These are phyloP conservation scores for Ploceus nigricollis DNA, from an alignment of 2,113 vertebrate genomes.

Conservation along the genomic window DNA sequence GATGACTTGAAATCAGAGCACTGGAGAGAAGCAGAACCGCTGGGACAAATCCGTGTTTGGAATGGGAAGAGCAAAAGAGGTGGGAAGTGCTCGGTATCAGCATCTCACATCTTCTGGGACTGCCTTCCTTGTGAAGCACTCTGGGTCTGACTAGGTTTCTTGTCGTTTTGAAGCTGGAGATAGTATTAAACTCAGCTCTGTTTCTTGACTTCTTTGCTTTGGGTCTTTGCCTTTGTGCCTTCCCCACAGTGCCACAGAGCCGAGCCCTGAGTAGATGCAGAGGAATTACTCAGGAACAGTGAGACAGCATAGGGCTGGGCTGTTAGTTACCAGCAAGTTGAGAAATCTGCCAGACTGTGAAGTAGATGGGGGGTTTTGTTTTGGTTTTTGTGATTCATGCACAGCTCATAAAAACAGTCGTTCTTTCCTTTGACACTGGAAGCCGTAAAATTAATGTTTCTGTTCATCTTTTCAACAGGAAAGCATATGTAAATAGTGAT, in stretches of 20 bases:
- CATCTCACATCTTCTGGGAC: neutral
- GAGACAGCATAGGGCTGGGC: neutral
- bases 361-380: neutral
- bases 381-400: slow-evolving; percentile 30
- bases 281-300: neutral
- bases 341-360: neutral
- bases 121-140: neutral
- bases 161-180: neutral
- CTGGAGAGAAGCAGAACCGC: neutral
- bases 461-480: neutral
- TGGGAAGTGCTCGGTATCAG: fast-evolving
- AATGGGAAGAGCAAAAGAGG: slow-evolving; percentile 4
- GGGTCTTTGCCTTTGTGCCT: neutral
- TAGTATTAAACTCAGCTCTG: neutral
- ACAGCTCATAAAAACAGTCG: slow-evolving; percentile 4
- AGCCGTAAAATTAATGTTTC: neutral
- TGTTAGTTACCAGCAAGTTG: neutral
- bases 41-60: neutral
- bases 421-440: neutral
- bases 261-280: neutral
- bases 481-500: slow-evolving; percentile 4
- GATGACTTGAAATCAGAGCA: neutral
- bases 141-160: neutral
- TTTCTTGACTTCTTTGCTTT: neutral
- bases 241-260: neutral